Base-by-base conservation (phyloP, 2,113 vertebrate species). In the Lichenostomus cassidix region DNA sequence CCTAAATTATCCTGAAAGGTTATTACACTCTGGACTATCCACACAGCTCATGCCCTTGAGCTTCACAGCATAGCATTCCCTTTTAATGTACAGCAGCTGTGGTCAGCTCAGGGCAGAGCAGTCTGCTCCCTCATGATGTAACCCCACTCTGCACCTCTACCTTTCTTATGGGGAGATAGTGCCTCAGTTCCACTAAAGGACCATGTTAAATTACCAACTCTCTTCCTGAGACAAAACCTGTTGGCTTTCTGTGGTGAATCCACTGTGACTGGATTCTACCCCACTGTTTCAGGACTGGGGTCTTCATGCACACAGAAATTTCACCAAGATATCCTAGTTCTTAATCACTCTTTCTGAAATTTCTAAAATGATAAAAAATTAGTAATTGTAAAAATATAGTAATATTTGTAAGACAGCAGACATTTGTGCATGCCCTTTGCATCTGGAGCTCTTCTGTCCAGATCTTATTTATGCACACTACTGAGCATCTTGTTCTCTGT, bases 371-470 rank as follows among this genome's bases (percentile, higher is more conserved):
- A 41, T 33, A 13, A 23, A n/a, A 81, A 77, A 50, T 29, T 1
- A 62, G 27, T n/a, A 80, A 55, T 12, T 24, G 16, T 24, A 11
- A 28, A 64, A 42, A 53, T 29, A 41, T 4, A 7, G 1, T 31
- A 11, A 42, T 1, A 58, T 31, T 67, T 58, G 3, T 67, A 50
- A 76, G 20, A 42, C 10, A 76, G 46, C 8, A 67, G 41, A 24
- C 50, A 52, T 67, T 31, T 42, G 42, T 50, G 21, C 13, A 21
- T 17, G 31, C 8, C 47, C 19, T 56, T 41, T 47, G 28, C 23
- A 29, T 0, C 0, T n/a, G 10, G 35, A 86, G 7, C 7, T 50
- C 25, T 67, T 58, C 42, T 58, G 16, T 35, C 21, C 16, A 58
- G 12, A 25, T 35, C 31, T 50, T 50, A 42, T 14, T 11, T 35